Conservation (phyloP, 2,113 vertebrate genomes). For the Toxotes chatareus region DNA sequence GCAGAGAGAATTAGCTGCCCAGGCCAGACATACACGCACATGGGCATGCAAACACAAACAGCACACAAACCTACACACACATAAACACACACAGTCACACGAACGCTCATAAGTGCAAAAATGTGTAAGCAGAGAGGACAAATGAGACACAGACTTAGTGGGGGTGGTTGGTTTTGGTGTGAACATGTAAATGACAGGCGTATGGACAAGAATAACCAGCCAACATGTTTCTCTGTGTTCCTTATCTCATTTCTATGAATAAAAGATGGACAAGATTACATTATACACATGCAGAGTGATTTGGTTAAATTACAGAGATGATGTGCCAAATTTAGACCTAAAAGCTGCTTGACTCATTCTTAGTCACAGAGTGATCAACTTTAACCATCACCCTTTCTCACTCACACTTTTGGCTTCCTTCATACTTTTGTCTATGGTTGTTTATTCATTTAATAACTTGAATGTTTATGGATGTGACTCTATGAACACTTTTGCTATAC, state of each 20-base stretch:
- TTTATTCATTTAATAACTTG: constrained; percentile 11
- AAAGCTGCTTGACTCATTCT: constrained; percentile 29
- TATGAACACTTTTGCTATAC: constrained; percentile 4
- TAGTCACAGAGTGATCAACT: background rate
- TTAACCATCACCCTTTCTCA: background rate
- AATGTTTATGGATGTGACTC: constrained; percentile 17
- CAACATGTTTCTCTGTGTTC: constrained; percentile 57
- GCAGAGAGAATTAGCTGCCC: constrained; percentile 60
- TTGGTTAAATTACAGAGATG: constrained; percentile 29
- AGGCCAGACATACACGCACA: constrained; percentile 58
- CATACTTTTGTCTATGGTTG: background rate
- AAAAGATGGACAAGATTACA: constrained; percentile 35
- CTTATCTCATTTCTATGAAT: constrained; percentile 51
- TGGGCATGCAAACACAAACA: background rate
- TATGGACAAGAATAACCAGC: constrained; percentile 68
- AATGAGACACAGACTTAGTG: constrained; percentile 62
- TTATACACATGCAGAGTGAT: constrained; percentile 30
- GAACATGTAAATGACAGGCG: constrained; percentile 80
- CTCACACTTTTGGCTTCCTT: background rate
- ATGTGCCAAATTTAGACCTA: constrained; percentile 36
- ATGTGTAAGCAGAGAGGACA: constrained; percentile 53
- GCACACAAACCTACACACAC: constrained; percentile 3
- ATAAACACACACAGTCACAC: constrained; percentile 6
- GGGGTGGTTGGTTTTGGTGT: constrained; percentile 68
- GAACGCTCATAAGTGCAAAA: constrained; percentile 23